Percentiles rank a stretch among this genome's conserved stretches.
Conservation (phyloP, 2,888 invertebrate species). For the Dione vanillae region DNA sequence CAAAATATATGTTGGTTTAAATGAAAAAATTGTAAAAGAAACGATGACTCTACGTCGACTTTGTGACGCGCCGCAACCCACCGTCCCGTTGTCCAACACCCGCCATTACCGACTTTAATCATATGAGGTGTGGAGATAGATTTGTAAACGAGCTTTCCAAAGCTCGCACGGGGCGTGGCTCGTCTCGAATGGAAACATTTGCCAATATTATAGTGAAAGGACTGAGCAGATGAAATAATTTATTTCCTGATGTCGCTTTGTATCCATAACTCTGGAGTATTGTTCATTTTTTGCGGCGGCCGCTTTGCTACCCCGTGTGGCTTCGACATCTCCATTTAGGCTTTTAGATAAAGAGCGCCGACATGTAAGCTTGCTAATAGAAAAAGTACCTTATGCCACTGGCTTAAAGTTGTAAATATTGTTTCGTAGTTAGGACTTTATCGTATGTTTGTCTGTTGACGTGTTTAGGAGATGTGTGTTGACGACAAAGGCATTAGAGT, state of each 20-base stretch:
- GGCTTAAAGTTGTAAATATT: slow-evolving; percentile 17
- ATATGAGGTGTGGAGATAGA: slow-evolving; percentile 39
- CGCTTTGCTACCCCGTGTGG: slow-evolving; percentile 74
- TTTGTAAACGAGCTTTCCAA: slow-evolving; percentile 51
- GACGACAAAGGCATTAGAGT: slow-evolving; percentile 79
- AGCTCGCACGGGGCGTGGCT: slow-evolving; percentile 76
- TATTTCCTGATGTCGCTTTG: slow-evolving; percentile 83
- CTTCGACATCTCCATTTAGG: slow-evolving; percentile 79
- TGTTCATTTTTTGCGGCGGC: slow-evolving; percentile 78
- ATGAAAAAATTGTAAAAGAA: slow-evolving; percentile 73
- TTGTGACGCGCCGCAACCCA: slow-evolving; percentile 70
- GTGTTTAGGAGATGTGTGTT: slow-evolving; percentile 74
- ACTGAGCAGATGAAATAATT: slow-evolving; percentile 83
- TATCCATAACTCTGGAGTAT: slow-evolving; percentile 79
- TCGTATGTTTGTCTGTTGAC: slow-evolving; percentile 33
- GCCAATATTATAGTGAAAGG: slow-evolving; percentile 84
- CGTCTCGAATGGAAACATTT: slow-evolving; percentile 83
- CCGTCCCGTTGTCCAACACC: slow-evolving; percentile 46
- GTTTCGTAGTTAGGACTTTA: slow-evolving; percentile 35
- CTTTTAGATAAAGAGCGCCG: slow-evolving; percentile 73
- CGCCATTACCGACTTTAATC: slow-evolving; percentile 49
- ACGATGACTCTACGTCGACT: slow-evolving; percentile 77
- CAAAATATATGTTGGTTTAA: slow-evolving; percentile 81
- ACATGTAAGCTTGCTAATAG: slow-evolving; percentile 48
- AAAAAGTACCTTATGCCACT: slow-evolving; percentile 36